Evolutionary conservation across 2,797 vertebrate species (phyloP).

Genomic region (Poecile montanus): DNA sequence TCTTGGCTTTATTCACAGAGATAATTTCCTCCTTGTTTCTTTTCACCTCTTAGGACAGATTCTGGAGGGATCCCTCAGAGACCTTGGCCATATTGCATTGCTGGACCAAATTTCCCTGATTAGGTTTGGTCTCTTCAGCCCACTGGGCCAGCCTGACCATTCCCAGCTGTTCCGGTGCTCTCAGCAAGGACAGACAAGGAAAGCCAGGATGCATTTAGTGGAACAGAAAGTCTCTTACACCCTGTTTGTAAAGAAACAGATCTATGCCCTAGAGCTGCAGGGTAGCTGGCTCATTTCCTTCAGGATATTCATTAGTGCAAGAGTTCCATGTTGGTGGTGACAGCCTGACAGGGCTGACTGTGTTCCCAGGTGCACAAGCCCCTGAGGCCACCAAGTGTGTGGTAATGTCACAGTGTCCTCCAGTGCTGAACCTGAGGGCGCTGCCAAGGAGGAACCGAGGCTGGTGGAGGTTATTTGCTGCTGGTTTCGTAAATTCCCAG

Average conservation of each 20-base stretch:
- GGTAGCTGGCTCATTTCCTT: background rate
- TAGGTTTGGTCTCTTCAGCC: background rate
- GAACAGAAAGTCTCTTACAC: background rate
- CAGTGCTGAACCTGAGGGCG: background rate
- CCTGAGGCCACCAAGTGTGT: background rate
- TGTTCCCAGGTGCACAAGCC: background rate
- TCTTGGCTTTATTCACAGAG: background rate
- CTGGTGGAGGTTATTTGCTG: background rate
- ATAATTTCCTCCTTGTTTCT: background rate
- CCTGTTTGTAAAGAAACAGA: background rate
- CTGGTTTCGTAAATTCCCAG: background rate
- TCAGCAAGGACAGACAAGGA: background rate
- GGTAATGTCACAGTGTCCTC: background rate
- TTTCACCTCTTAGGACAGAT: background rate
- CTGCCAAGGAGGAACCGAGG: background rate
- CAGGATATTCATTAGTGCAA: background rate
- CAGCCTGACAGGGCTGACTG: background rate
- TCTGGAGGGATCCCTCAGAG: background rate
- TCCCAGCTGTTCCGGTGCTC: background rate
- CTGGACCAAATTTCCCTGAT: background rate
- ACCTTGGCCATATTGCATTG: background rate
- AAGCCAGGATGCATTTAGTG: background rate
- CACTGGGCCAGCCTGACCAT: background rate
- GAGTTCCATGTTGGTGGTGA: background rate
- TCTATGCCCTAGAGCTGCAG: background rate